Evolutionary conservation across 2,888 invertebrate genomes (phyloP), one percentile per base, ranked within the genome.

Genomic region (Drosophila parthenogenetica): DNA sequence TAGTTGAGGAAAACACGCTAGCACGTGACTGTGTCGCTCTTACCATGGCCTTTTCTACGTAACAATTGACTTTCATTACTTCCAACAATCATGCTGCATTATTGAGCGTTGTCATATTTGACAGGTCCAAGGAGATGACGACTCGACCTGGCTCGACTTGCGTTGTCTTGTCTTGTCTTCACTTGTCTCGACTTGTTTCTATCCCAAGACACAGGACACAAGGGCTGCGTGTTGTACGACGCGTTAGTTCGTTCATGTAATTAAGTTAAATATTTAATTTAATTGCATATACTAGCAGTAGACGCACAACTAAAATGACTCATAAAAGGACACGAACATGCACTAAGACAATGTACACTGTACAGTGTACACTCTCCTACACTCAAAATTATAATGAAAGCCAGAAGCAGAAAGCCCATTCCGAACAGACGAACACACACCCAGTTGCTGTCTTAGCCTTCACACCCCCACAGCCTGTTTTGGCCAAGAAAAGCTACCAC

Each of bases 231-330:
- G 78, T 63, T 55, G 63, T 64, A 67, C 57, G 74, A 57, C 87
- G 86, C 80, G 82, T 84, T 84, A 80, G 87, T 84, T 84, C 76
- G 66, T 74, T 78, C 71, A 76, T 85, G 81, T 90, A 90, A 90
- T 90, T 87, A 90, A 87, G 85, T 90, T 90, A 87, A 90, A 90
- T 89, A 90, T 89, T 89, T 89, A 89, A 90, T 89, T 90, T 90
- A 90, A 90, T 90, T 90, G 87, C 87, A 89, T 82, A 73, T 71
- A 81, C 39, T n/a, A 49, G 13, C 35, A 35, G 71, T 42, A 68
- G 60, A 69, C 40, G 57, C 57, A 68, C 57, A 63, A 45, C 42
- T 58, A 55, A 46, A 73, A 62, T 67, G 76, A 66, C 72, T 76
- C 86, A 80, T 85, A 70, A 75, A 75, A 69, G 75, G 66, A 72